Percentiles rank a stretch among this genome's conserved stretches.
Conservation (phyloP, 1,140 invertebrate genomes). For the Drosophila kanapiae region DNA sequence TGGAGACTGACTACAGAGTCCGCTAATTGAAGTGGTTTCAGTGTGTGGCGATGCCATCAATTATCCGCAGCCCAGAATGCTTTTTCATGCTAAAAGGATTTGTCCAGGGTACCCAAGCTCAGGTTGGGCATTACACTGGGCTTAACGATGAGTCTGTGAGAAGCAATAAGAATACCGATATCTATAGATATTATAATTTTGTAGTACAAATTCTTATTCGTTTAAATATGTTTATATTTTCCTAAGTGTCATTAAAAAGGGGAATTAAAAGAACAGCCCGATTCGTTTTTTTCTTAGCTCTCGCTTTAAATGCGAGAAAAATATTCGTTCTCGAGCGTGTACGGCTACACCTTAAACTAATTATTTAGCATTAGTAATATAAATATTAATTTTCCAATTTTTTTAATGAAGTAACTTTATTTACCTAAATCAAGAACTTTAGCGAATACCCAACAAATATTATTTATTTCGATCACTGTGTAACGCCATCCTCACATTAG, state of each 20-base stretch:
- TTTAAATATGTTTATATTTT: not conserved
- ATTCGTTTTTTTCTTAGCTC: too few species aligned
- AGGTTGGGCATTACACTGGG: conserved; percentile 3
- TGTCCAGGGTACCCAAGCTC: conserved; percentile 12
- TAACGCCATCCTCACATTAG: conserved; percentile 55
- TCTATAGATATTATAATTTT: not conserved
- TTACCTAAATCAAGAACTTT: not conserved
- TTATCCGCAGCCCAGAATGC: conserved; percentile 60
- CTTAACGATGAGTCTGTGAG: too few species aligned
- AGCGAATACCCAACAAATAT: not conserved
- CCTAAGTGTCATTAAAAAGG: not conserved
- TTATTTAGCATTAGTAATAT: not conserved
- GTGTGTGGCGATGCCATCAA: conserved; percentile 60
- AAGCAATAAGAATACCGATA: not conserved
- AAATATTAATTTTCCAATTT: not conserved
- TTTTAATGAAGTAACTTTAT: not conserved
- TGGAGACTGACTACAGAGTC: conserved; percentile 30
- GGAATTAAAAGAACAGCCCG: too few species aligned
- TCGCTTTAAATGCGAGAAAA: too few species aligned
- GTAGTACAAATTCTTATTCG: not conserved
- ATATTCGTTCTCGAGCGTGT: not conserved
- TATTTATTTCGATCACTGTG: conserved; percentile 9
- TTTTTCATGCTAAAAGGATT: conserved; percentile 40
- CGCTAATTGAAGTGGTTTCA: conserved; percentile 78
- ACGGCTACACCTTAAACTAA: not conserved